Conservation (phyloP, 1,140 invertebrate genomes). For the Stratiolaelaps scimitus region DNA sequence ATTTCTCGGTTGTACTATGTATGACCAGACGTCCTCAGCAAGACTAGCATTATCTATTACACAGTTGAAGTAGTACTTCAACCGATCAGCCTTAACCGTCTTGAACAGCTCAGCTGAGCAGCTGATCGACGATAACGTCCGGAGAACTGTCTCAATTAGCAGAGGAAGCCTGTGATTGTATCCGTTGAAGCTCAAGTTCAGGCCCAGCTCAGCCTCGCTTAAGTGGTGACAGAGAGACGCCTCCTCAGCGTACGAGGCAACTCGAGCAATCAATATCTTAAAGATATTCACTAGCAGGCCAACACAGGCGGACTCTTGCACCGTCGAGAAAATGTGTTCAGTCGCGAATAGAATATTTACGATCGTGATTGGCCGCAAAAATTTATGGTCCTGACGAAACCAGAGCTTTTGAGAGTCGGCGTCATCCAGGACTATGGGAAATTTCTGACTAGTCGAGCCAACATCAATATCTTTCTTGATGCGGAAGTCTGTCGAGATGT, state of each 20-base stretch:
- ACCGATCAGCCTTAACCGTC: background rate
- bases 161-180: slow-evolving; percentile 3
- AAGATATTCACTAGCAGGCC: background rate
- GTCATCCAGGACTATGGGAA: too few relatives aligned
- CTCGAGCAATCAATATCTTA: background rate
- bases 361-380: background rate
- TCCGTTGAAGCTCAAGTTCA: slow-evolving; percentile 15
- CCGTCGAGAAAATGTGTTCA: background rate
- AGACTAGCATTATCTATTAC: too few relatives aligned
- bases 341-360: background rate
- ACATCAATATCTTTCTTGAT: background rate
- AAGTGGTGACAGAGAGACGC: slow-evolving; percentile 6
- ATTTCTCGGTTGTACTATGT: background rate
- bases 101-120: background rate
- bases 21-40: background rate
- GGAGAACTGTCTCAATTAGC: slow-evolving; percentile 12
- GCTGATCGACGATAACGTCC: background rate
- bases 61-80: background rate
- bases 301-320: background rate
- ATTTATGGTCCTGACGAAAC: slow-evolving; percentile 15
- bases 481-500: slow-evolving; percentile 10
- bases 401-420: background rate
- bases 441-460: background rate
- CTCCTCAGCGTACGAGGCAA: background rate
- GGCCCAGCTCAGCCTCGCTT: background rate